These are phyloP conservation scores for Dendrocincla tyrannina DNA, from an alignment of 2,797 vertebrate species.

Conservation along the genomic window DNA sequence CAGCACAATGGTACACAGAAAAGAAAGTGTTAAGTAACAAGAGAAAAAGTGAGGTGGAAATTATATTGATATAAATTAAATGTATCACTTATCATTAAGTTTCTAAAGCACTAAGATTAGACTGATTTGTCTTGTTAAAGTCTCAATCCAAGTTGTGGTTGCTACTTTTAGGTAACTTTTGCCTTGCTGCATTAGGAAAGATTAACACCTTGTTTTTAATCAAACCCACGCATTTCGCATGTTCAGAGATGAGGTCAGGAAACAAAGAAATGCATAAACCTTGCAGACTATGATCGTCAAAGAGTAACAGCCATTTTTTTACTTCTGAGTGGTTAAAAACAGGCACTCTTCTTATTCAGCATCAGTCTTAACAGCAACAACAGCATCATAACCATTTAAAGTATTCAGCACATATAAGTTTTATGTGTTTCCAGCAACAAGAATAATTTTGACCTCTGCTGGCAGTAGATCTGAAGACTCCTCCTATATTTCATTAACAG, in stretches of 20 bases:
- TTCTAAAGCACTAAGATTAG: not conserved
- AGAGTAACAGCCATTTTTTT: not conserved
- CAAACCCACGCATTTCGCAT: not conserved
- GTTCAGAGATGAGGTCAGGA: not conserved
- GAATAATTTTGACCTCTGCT: not conserved
- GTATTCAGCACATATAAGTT: not conserved
- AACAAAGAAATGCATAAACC: not conserved
- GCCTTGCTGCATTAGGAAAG: not conserved
- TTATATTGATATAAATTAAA: not conserved
- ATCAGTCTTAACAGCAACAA: not conserved
- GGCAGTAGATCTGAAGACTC: not conserved
- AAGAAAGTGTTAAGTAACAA: not conserved
- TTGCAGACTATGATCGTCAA: not conserved
- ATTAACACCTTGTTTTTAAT: not conserved
- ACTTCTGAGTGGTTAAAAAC: not conserved
- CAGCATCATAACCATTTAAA: not conserved
- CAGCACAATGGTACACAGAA: not conserved
- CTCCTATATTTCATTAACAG: not conserved
- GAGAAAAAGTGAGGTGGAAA: not conserved
- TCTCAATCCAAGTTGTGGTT: not conserved
- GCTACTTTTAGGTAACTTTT: not conserved
- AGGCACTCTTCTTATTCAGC: accelerated
- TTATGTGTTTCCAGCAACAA: not conserved
- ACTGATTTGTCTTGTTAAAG: not conserved
- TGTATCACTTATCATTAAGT: not conserved